These are phyloP conservation scores for Streblospio benedicti DNA, from an alignment of 1,140 invertebrate genomes.

Conservation along the genomic window DNA sequence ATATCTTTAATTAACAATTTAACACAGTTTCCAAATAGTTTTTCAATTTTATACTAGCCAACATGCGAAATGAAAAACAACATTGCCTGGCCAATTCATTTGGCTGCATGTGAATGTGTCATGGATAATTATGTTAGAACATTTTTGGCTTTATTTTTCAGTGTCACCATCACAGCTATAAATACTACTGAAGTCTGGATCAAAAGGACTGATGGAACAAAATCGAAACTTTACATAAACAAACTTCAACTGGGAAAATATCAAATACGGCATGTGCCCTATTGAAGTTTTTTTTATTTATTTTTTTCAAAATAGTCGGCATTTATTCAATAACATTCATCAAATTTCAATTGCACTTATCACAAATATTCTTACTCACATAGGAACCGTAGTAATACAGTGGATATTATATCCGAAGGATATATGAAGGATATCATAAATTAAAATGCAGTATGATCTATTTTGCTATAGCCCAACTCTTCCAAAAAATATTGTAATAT, in stretches of 20 bases:
- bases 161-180: conserved; percentile 24
- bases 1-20: not conserved
- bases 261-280: conserved; percentile 20
- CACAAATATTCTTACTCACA: too few species aligned
- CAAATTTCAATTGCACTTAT: too few species aligned
- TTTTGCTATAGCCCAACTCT: too few species aligned
- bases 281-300: too few species aligned
- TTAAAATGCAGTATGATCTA: too few species aligned
- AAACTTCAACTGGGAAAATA: conserved; percentile 29
- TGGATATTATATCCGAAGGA: too few species aligned
- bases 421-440: too few species aligned
- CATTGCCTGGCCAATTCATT: not conserved
- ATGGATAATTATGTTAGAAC: not conserved
- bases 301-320: too few species aligned
- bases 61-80: not conserved
- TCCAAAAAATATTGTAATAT: too few species aligned
- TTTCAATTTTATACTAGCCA: not conserved
- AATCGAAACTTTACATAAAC: conserved; percentile 23
- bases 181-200: conserved; percentile 27
- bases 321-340: too few species aligned
- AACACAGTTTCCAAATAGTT: not conserved
- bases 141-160: conserved; percentile 14
- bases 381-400: too few species aligned
- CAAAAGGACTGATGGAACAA: conserved; percentile 23
- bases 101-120: not conserved